Percentiles rank a stretch among this genome's conserved stretches.
Evolutionary conservation across 2,113 vertebrate genomes (phyloP).

Genomic region (Arenaria interpres): DNA sequence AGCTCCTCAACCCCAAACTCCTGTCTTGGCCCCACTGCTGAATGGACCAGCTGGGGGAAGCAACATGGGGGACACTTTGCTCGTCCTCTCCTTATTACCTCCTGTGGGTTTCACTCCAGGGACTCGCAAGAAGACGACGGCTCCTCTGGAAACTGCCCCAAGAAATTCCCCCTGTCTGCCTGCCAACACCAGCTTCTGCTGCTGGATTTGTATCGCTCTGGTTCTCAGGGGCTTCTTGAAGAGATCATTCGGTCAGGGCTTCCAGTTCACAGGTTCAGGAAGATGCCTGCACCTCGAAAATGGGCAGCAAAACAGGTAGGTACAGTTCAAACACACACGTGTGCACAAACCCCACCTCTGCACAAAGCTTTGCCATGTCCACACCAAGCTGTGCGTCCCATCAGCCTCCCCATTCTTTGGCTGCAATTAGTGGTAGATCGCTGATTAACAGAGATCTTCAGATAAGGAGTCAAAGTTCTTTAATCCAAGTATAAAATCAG

Average conservation of each 20-base stretch:
- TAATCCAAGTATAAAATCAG: too few relatives aligned
- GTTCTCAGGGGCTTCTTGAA: not conserved
- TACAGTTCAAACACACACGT: accelerated
- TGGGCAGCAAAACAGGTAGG: not conserved
- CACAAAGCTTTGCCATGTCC: accelerated
- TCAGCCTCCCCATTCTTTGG: accelerated
- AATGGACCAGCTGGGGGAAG: not conserved
- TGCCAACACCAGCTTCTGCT: accelerated
- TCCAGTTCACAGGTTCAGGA: not conserved
- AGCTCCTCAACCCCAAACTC: not conserved
- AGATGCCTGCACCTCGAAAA: not conserved
- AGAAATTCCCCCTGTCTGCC: accelerated
- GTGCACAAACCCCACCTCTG: not conserved
- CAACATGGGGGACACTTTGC: accelerated
- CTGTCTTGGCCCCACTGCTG: accelerated
- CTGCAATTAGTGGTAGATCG: not conserved
- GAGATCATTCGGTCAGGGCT: accelerated
- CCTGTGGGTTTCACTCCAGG: not conserved
- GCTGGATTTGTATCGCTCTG: accelerated
- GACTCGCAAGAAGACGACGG: not conserved
- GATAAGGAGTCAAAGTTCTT: not conserved
- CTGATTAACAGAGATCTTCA: not conserved
- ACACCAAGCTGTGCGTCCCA: accelerated
- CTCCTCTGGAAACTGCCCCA: not conserved
- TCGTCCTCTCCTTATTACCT: not conserved